Percentiles rank a stretch among this genome's conserved stretches.
Evolutionary conservation across 2,797 vertebrate species (phyloP).

Genomic region (Bradypodion pumilum): DNA sequence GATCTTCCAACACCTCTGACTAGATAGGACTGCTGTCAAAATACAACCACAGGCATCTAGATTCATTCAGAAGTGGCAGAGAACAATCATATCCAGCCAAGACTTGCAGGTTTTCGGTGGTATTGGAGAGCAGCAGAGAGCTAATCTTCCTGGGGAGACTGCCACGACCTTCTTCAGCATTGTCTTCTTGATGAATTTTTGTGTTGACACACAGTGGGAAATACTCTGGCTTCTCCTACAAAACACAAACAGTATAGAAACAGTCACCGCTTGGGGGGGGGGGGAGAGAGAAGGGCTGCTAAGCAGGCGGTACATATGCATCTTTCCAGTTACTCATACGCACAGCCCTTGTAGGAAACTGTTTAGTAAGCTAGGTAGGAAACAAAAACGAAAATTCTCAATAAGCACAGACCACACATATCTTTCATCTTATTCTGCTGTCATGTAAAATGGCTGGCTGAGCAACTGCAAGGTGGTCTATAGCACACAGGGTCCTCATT

Average conservation of each 20-base stretch:
- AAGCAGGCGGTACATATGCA: too few relatives aligned
- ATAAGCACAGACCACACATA: too few relatives aligned
- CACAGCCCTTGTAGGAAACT: too few relatives aligned
- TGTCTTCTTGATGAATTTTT: slow-evolving; percentile 87
- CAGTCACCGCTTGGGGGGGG: too few relatives aligned
- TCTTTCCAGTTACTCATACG: too few relatives aligned
- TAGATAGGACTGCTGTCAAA: neutral
- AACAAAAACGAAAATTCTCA: too few relatives aligned
- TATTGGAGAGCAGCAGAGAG: slow-evolving; percentile 96
- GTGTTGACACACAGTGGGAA: slow-evolving; percentile 88
- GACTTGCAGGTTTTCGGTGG: slow-evolving; percentile 92
- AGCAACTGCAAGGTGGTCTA: too few relatives aligned
- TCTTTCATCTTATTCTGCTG: too few relatives aligned
- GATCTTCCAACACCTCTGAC: neutral
- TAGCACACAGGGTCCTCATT: too few relatives aligned
- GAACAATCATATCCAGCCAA: neutral
- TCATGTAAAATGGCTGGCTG: too few relatives aligned
- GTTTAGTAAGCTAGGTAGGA: too few relatives aligned
- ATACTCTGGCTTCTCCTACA: slow-evolving; percentile 91
- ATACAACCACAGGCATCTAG: neutral
- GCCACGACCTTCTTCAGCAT: slow-evolving; percentile 91
- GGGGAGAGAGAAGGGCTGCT: too few relatives aligned
- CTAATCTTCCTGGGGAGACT: slow-evolving; percentile 94
- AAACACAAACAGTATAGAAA: slow-evolving; percentile 10
- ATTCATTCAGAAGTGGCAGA: neutral